Base-by-base conservation (phyloP, 2,113 vertebrate genomes). In the Phaethornis superciliosus region DNA sequence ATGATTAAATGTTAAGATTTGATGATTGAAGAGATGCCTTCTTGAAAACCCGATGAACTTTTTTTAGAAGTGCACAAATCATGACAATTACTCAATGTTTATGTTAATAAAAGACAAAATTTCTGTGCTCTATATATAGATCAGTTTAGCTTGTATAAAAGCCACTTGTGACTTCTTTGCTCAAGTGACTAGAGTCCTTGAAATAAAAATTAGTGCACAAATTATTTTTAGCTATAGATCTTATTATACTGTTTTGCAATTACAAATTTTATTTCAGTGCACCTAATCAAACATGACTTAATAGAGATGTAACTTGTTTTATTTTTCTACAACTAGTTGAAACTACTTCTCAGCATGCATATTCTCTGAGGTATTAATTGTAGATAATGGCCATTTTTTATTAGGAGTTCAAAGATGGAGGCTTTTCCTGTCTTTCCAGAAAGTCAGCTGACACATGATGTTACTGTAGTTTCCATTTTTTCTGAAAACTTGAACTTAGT, bases 41-140 rank as follows among this genome's bases (percentile, higher is more conserved):
- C 67, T 87, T 94, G 79, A 91, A 84, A 94, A 91, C 35, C 23
- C 42, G 65, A 7, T 76, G 82, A 88, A 85, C 81, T 81, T 89
- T 82, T 86, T 92, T 91, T 95, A 70, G 89, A 93, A 85, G 71
- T 63, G 51, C 42, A 52, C 23, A 80, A 85, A 63, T 93, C 59
- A 93, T 52, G 67, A 93, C 95, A 91, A 91, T 80, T 84, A 74
- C 75, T 94, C 93, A 89, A 52, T 94, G 67, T 95, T 88, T 91
- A 81, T 82, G 33, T 75, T 94, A 95, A 74, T 68, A 83, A 62
- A 67, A 71, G 55, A 71, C 26, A 75, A 85, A 87, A 78, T 68
- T 72, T 60, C 10, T 35, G 13, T 55, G 68, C 16, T 88, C 75
- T 95, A 67, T 94, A 77, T 94, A 88, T 95, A 94, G 84, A 85